Evolutionary conservation across 2,888 invertebrate genomes (phyloP).

Genomic region (Cryptops parisi): DNA sequence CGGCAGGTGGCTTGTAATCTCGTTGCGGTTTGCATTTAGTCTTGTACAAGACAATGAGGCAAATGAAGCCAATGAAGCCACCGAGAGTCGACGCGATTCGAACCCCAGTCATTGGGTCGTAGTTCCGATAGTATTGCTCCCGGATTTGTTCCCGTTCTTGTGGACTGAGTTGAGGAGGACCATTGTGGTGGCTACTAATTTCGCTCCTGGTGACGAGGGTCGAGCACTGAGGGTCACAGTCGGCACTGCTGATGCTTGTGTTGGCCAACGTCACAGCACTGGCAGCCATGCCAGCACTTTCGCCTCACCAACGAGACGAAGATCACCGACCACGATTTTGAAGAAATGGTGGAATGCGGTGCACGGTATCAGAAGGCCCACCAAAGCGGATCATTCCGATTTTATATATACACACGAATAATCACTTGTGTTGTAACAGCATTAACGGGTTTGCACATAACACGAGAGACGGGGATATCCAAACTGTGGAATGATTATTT

Average conservation of each 20-base stretch:
- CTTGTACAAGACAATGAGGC: constrained; percentile 78
- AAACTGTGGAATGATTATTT: neutral
- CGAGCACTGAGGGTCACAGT: neutral
- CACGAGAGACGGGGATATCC: too few relatives aligned
- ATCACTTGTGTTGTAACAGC: too few relatives aligned
- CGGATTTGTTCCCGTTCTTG: constrained; percentile 17
- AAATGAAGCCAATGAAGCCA: constrained; percentile 82
- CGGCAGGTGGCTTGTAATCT: neutral
- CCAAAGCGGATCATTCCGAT: too few relatives aligned
- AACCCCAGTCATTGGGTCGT: constrained; percentile 87
- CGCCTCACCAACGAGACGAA: neutral
- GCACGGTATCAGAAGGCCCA: too few relatives aligned
- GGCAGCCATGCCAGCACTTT: neutral
- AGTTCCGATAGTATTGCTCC: constrained; percentile 58
- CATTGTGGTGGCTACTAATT: neutral
- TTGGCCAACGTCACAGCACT: neutral
- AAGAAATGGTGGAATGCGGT: too few relatives aligned
- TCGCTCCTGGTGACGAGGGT: neutral
- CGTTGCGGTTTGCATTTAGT: constrained; percentile 44
- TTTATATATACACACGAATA: too few relatives aligned
- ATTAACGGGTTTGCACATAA: too few relatives aligned
- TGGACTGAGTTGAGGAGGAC: too few relatives aligned
- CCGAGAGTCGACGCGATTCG: constrained; percentile 81
- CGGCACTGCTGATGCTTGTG: neutral
- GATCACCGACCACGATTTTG: neutral